These are phyloP conservation scores for Paramuricea clavata DNA, from an alignment of 92 coral and sea anemone genomes.

Conservation along the genomic window DNA sequence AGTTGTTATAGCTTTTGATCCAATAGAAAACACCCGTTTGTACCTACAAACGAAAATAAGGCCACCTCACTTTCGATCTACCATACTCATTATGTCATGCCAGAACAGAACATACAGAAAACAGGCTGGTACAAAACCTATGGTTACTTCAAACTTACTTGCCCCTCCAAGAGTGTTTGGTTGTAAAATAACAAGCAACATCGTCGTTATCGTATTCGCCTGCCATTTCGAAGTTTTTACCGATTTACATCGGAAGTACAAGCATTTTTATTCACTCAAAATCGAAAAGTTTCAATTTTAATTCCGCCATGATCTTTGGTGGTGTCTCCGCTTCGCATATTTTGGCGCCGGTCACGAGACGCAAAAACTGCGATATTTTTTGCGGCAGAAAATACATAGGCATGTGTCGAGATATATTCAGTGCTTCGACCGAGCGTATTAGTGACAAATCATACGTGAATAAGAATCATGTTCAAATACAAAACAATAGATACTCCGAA, in stretches of 20 bases:
- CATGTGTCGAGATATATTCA: not conserved
- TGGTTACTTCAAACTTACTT: constrained; percentile 74
- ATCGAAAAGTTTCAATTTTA: not conserved
- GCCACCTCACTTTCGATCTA: not conserved
- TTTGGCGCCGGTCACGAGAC: not conserved
- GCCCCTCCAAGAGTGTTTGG: constrained; percentile 99
- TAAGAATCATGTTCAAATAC: too few species aligned
- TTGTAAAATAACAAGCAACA: constrained; percentile 95
- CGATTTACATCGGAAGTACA: not conserved
- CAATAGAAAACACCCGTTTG: constrained; percentile 96
- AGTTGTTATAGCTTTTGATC: constrained; percentile 95
- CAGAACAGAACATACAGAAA: not conserved
- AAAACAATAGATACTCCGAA: too few species aligned
- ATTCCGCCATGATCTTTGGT: constrained; percentile 14
- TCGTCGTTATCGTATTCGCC: constrained; percentile 97
- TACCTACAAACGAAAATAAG: constrained; percentile 69
- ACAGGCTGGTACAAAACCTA: not conserved
- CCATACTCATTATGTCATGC: not conserved
- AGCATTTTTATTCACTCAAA: constrained; percentile 5
- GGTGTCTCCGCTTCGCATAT: not conserved
- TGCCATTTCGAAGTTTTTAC: constrained; percentile 69
- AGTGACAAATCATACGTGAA: too few species aligned
- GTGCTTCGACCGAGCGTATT: not conserved
- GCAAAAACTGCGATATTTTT: not conserved
- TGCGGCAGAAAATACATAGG: not conserved